Conservation (phyloP, 1,140 invertebrate species). For the Atta colombica region DNA sequence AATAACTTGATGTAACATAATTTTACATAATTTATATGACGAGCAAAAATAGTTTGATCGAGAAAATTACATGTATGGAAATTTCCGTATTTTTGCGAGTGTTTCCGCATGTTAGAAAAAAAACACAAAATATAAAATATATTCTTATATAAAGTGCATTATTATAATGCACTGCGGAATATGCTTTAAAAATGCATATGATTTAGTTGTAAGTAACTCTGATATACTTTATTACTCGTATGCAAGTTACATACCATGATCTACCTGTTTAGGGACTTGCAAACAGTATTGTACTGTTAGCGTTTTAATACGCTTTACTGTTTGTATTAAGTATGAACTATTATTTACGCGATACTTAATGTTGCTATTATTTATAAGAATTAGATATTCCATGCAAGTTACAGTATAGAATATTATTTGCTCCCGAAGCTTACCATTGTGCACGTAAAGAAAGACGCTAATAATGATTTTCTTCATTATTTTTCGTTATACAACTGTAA, state of each 20-base stretch:
- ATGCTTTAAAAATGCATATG: constrained; percentile 66
- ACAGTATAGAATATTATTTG: constrained; percentile 20
- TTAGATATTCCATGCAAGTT: constrained; percentile 43
- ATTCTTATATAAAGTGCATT: constrained; percentile 76
- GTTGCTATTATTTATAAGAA: constrained; percentile 68
- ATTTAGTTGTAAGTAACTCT: constrained; percentile 71
- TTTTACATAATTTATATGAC: constrained; percentile 61
- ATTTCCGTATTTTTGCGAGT: constrained; percentile 16
- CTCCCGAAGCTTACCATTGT: constrained; percentile 2
- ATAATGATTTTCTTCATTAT: not conserved
- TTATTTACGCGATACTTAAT: constrained; percentile 68
- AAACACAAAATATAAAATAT: constrained; percentile 57
- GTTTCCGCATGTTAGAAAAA: constrained; percentile 60
- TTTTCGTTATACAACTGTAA: constrained; percentile 23
- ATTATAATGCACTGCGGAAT: constrained; percentile 71
- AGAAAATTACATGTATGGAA: constrained; percentile 54
- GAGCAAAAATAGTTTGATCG: constrained; percentile 29
- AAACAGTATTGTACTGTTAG: constrained; percentile 49
- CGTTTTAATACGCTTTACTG: constrained; percentile 40
- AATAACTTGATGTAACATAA: constrained; percentile 58
- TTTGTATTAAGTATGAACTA: constrained; percentile 56
- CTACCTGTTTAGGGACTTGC: constrained; percentile 44
- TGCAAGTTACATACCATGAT: constrained; percentile 52
- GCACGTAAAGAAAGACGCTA: not conserved
- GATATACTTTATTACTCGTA: constrained; percentile 49